Percentiles rank a stretch among this genome's conserved stretches.
Conservation (phyloP, 2,888 invertebrate species). For the Hedychridium roseum region DNA sequence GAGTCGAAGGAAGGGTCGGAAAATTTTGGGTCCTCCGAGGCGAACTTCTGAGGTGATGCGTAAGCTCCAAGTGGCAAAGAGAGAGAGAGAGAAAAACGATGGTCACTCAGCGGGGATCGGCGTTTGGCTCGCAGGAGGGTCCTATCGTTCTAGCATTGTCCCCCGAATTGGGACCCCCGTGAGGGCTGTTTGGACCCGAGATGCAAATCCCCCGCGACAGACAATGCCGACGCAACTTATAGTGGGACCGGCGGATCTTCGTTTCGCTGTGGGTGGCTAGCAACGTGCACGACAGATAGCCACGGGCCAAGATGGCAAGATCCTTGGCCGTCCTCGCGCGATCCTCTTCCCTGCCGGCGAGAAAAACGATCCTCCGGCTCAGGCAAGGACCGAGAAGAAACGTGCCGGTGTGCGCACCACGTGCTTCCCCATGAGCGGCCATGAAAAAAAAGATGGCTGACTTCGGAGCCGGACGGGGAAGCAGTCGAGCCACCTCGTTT, state of each 20-base stretch:
- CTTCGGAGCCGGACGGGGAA: constrained; percentile 8
- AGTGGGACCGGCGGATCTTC: neutral
- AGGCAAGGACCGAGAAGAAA: neutral
- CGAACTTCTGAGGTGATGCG: neutral
- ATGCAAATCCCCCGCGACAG: constrained; percentile 49
- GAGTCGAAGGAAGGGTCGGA: neutral
- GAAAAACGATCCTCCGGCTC: neutral
- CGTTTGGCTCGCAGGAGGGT: constrained; percentile 26
- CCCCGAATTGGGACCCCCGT: constrained; percentile 32
- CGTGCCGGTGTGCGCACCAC: constrained; percentile 21
- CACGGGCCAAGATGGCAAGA: constrained; percentile 10
- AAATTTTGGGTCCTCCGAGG: neutral
- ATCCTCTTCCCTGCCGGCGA: neutral
- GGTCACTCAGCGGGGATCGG: constrained; percentile 27
- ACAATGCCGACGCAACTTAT: constrained; percentile 28
- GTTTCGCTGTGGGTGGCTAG: constrained; percentile 44
- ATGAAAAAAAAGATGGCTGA: constrained; percentile 9
- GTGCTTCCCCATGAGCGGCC: constrained; percentile 11
- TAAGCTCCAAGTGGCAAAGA: too few species aligned
- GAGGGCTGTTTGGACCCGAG: constrained; percentile 44
- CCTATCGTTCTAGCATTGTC: constrained; percentile 23
- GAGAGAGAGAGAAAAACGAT: constrained; percentile 19
- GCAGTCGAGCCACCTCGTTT: neutral
- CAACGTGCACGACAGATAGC: constrained; percentile 45
- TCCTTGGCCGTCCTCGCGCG: too few species aligned